Conservation (phyloP, 2,888 invertebrate genomes). For the Artemia sinica region DNA sequence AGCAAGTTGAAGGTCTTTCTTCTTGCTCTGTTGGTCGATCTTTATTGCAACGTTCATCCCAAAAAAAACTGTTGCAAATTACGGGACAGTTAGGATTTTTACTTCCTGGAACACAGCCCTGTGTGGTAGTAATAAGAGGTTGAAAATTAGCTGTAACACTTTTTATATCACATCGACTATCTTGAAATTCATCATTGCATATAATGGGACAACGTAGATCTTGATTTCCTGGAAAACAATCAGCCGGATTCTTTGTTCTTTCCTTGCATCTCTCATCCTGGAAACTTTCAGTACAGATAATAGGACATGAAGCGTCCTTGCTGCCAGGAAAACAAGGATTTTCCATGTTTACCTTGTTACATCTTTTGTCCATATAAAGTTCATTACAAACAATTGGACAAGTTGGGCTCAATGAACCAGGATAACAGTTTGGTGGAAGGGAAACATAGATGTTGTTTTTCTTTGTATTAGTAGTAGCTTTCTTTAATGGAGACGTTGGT, state of each 20-base stretch:
- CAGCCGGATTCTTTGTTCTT: slow-evolving; percentile 24
- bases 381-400: slow-evolving; percentile 27
- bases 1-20: slow-evolving; percentile 18
- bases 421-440: slow-evolving; percentile 24
- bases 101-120: slow-evolving; percentile 28
- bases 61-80: too few species aligned
- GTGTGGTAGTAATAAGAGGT: slow-evolving; percentile 23
- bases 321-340: slow-evolving; percentile 14
- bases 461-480: slow-evolving; percentile 21
- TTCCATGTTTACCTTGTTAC: slow-evolving; percentile 16
- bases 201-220: slow-evolving; percentile 14
- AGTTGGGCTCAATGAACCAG: slow-evolving; percentile 30
- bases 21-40: too few species aligned
- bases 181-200: neutral
- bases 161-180: slow-evolving; percentile 15
- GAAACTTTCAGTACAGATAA: neutral
- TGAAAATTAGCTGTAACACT: slow-evolving; percentile 20
- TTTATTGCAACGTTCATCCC: too few species aligned
- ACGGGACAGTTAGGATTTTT: slow-evolving; percentile 28
- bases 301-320: neutral
- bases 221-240: slow-evolving; percentile 20
- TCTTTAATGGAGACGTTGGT: slow-evolving; percentile 20
- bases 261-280: slow-evolving; percentile 22
- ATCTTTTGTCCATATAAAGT: slow-evolving; percentile 23
- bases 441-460: slow-evolving; percentile 1